Percentiles rank a stretch among this genome's conserved stretches.
Evolutionary conservation across 92 coral and sea anemone species (phyloP).

Genomic region (Galaxea fascicularis): DNA sequence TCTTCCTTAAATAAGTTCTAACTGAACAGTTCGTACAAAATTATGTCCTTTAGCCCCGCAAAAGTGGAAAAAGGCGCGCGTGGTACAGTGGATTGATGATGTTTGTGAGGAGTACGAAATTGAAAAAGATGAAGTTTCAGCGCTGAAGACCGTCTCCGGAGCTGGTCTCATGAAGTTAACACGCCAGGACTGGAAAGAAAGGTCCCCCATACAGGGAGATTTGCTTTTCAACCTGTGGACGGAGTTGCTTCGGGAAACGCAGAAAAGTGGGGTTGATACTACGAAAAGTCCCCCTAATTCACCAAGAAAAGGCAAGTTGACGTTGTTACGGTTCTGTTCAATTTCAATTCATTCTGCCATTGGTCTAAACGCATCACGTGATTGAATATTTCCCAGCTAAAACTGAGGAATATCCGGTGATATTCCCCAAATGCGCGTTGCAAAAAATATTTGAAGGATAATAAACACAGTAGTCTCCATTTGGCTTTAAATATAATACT

Average conservation of each 20-base stretch:
- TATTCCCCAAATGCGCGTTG: too few species aligned
- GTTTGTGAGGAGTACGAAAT: constrained; percentile 62
- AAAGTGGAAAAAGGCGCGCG: constrained; percentile 69
- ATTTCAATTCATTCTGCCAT: neutral
- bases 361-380: too few species aligned
- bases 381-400: too few species aligned
- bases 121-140: constrained; percentile 52
- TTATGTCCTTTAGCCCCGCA: constrained; percentile 32
- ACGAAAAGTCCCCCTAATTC: constrained; percentile 26
- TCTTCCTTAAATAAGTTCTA: too few species aligned
- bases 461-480: too few species aligned
- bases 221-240: constrained; percentile 68
- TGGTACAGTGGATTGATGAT: constrained; percentile 62
- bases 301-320: constrained; percentile 31
- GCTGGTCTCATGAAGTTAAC: constrained; percentile 58
- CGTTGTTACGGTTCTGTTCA: neutral
- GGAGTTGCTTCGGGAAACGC: neutral
- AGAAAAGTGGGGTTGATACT: neutral
- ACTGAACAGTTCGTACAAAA: too few species aligned
- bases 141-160: constrained; percentile 66
- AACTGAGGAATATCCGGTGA: too few species aligned
- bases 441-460: too few species aligned
- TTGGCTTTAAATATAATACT: too few species aligned
- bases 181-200: constrained; percentile 71
- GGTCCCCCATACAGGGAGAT: constrained; percentile 81